Percentiles rank a stretch among this genome's conserved stretches.
phyloP scores from a whole-genome alignment of 2,113 vertebrate genomes.

The Archilochus colubris region DNA sequence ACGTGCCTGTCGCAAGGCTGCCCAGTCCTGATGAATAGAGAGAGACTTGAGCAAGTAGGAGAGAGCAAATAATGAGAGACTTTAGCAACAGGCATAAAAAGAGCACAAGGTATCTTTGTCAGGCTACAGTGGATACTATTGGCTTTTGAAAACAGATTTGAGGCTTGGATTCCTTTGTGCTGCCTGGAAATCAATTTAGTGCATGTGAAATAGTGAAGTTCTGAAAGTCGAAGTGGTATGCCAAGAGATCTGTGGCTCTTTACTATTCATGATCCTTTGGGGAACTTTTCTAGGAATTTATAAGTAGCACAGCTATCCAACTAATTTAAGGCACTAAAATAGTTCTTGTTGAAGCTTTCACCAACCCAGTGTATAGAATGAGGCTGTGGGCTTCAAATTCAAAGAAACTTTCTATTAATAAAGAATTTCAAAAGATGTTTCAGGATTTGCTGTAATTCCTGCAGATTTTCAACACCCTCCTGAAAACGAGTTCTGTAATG shows the following conservation, averaged over 20 bases:
- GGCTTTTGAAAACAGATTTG: conserved; percentile 47
- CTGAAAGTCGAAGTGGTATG: conserved; percentile 18
- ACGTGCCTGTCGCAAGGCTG: neutral
- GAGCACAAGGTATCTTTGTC: neutral
- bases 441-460: conserved; percentile 33
- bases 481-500: conserved; percentile 23
- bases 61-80: conserved; percentile 54
- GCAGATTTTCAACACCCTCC: conserved; percentile 37
- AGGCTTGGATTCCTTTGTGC: neutral
- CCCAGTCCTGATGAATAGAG: conserved; percentile 3
- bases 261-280: conserved; percentile 52
- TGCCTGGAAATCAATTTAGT: conserved; percentile 48
- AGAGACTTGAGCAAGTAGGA: neutral
- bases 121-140: neutral
- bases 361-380: neutral
- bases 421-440: neutral
- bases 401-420: conserved; percentile 26
- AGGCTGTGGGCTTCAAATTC: neutral
- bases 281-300: conserved; percentile 64
- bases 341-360: conserved; percentile 29
- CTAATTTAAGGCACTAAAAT: conserved; percentile 38
- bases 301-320: conserved; percentile 13
- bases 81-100: conserved; percentile 27
- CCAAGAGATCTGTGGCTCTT: conserved; percentile 44
- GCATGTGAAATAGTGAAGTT: neutral